Percentiles rank a stretch among this genome's conserved stretches.
Conservation (phyloP, 2,888 invertebrate species). For the Chymomyza caudatula region DNA sequence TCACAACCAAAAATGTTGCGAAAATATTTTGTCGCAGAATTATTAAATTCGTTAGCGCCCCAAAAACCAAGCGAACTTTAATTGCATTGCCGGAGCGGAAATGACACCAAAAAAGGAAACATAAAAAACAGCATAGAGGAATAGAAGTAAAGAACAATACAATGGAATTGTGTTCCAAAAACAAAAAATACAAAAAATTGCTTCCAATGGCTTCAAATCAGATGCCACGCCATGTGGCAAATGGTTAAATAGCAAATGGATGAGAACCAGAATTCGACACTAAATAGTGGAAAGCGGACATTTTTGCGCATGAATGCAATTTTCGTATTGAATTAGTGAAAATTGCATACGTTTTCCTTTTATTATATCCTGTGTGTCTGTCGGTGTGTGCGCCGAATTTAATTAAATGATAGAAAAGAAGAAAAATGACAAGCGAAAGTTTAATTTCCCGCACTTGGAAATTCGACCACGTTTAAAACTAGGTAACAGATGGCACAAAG, state of each 20-base stretch:
- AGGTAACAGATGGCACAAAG: not conserved
- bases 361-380: not conserved
- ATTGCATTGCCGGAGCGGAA: not conserved
- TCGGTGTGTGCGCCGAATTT: slow-evolving; percentile 4
- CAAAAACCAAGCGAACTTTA: not conserved
- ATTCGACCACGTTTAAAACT: not conserved
- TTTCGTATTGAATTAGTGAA: slow-evolving; percentile 32
- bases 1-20: too few relatives aligned
- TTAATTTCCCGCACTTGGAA: not conserved
- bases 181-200: slow-evolving; percentile 4
- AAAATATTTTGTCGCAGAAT: not conserved
- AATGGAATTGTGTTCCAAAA: slow-evolving; percentile 8
- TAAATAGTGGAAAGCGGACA: too few relatives aligned
- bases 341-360: slow-evolving; percentile 18
- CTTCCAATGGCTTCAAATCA: not conserved
- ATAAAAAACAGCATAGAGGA: slow-evolving; percentile 1
- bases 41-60: not conserved
- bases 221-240: not conserved
- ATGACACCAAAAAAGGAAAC: slow-evolving; percentile 2
- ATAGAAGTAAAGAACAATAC: not conserved
- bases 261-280: too few relatives aligned
- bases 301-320: slow-evolving; percentile 21
- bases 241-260: not conserved
- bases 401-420: slow-evolving; percentile 17
- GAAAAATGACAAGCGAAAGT: not conserved